Percentiles rank a stretch among this genome's conserved stretches.
These are phyloP conservation scores for Parapsyche elsis DNA, from an alignment of 1,140 invertebrate genomes.

Conservation along the genomic window DNA sequence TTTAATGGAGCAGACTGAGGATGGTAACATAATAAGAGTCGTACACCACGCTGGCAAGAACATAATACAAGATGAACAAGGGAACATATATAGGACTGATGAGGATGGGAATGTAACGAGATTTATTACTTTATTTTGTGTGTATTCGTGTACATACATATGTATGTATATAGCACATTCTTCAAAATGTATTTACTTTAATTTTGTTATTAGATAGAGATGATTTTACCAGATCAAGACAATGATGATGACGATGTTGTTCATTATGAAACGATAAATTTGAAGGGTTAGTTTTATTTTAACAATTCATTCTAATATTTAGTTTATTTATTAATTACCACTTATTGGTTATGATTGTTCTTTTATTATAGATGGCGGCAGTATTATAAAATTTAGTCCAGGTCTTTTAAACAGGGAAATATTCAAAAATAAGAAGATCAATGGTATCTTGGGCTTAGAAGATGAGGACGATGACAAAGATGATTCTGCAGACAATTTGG, in stretches of 20 bases:
- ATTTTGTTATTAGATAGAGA: conserved; percentile 31
- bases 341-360: background rate
- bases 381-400: conserved; percentile 35
- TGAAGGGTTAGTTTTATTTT: conserved; percentile 24
- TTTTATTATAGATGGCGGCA: conserved; percentile 20
- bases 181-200: background rate
- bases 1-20: conserved; percentile 50
- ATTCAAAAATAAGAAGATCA: conserved; percentile 24
- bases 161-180: background rate
- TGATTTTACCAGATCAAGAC: conserved; percentile 38
- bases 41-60: conserved; percentile 45
- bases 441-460: conserved; percentile 9
- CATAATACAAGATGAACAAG: conserved; percentile 57
- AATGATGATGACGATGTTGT: conserved; percentile 54
- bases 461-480: conserved; percentile 6
- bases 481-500: conserved; percentile 14
- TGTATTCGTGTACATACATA: conserved; percentile 3
- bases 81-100: conserved; percentile 56
- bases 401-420: conserved; percentile 13
- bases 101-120: conserved; percentile 52
- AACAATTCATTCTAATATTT: too few species aligned
- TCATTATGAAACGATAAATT: conserved; percentile 56
- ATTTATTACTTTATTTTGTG: conserved; percentile 28
- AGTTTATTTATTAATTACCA: background rate
- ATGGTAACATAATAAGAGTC: conserved; percentile 51